phyloP scores from a whole-genome alignment of 1,140 invertebrate species.

The Papilio glaucus region DNA sequence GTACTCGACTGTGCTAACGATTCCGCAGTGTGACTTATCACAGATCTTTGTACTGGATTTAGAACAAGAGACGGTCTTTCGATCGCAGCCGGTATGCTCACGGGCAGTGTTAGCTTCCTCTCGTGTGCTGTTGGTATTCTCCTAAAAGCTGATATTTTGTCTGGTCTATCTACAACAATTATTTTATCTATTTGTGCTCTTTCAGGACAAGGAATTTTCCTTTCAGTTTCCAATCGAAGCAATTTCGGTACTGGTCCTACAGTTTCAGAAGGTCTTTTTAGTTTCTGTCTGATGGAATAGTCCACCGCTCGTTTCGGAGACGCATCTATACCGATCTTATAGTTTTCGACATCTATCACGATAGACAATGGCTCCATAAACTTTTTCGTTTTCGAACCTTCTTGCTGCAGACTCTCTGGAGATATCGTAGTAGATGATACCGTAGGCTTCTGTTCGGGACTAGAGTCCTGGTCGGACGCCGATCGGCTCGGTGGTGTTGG shows the following conservation, averaged over 20 bases:
- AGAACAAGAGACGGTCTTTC: slow-evolving; percentile 46
- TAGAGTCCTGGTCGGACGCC: slow-evolving; percentile 81
- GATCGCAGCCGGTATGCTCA: slow-evolving; percentile 57
- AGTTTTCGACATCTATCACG: slow-evolving; percentile 79
- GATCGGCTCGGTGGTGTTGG: slow-evolving; percentile 81
- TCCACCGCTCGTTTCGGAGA: slow-evolving; percentile 77
- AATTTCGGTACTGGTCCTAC: slow-evolving; percentile 63
- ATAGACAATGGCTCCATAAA: slow-evolving; percentile 78
- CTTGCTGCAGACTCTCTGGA: slow-evolving; percentile 76
- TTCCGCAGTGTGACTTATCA: slow-evolving; percentile 76
- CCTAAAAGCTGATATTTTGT: slow-evolving; percentile 57
- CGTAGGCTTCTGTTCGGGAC: slow-evolving; percentile 85
- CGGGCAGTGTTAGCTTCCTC: slow-evolving; percentile 59
- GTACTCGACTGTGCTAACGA: slow-evolving; percentile 67
- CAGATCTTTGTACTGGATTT: slow-evolving; percentile 52
- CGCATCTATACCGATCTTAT: slow-evolving; percentile 78
- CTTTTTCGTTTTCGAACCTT: slow-evolving; percentile 66
- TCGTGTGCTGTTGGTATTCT: slow-evolving; percentile 48
- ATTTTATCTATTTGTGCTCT: slow-evolving; percentile 43
- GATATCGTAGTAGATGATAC: slow-evolving; percentile 86
- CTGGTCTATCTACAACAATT: slow-evolving; percentile 49
- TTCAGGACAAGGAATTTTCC: slow-evolving; percentile 42
- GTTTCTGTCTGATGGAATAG: slow-evolving; percentile 71
- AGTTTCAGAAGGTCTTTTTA: slow-evolving; percentile 64
- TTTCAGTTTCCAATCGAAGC: slow-evolving; percentile 53